phyloP scores from a whole-genome alignment of 2,797 vertebrate species.

The Loris lydekkerianus region DNA sequence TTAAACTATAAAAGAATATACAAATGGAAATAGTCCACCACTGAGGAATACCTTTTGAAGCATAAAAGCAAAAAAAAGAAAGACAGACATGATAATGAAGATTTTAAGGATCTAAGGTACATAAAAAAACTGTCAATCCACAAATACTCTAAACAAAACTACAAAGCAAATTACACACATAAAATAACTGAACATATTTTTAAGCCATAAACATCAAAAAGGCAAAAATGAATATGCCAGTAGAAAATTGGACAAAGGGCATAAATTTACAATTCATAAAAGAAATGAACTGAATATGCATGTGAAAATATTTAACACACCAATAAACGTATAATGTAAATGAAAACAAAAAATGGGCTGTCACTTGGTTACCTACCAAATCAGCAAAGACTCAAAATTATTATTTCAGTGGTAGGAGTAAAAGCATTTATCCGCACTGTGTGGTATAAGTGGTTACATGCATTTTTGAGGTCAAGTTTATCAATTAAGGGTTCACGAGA shows the following conservation, averaged over 20 bases:
- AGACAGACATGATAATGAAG: not conserved
- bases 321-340: slow-evolving; percentile 33
- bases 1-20: slow-evolving; percentile 19
- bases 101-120: not conserved
- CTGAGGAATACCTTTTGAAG: not conserved
- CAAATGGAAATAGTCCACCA: not conserved
- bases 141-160: slow-evolving; percentile 22
- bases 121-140: not conserved
- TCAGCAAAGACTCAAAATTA: not conserved
- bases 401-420: not conserved
- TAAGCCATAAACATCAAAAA: not conserved
- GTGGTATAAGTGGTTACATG: not conserved
- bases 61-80: slow-evolving; percentile 23
- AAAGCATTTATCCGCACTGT: not conserved
- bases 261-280: not conserved
- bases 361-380: not conserved
- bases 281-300: not conserved
- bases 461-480: not conserved
- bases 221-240: not conserved
- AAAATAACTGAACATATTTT: not conserved
- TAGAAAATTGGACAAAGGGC: not conserved
- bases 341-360: not conserved
- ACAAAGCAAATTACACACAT: not conserved
- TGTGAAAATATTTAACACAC: not conserved
- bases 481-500: not conserved